Conservation (phyloP, 2,888 invertebrate genomes). For the Hemistola chrysoprasaria region DNA sequence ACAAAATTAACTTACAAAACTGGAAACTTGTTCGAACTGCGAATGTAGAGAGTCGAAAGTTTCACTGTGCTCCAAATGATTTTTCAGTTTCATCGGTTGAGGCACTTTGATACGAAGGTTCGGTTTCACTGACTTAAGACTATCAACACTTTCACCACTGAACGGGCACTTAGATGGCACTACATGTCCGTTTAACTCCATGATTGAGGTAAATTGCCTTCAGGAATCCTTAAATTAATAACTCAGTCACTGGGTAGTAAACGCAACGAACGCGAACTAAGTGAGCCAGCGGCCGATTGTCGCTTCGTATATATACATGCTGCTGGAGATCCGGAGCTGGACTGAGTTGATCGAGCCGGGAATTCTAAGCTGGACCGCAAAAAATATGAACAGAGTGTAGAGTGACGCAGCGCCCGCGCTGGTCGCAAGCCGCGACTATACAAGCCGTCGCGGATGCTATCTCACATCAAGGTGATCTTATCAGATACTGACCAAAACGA, state of each 20-base stretch:
- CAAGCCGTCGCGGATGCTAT: constrained; percentile 39
- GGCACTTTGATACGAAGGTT: constrained; percentile 64
- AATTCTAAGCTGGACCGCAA: constrained; percentile 45
- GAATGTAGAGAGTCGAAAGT: constrained; percentile 62
- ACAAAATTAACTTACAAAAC: constrained; percentile 62
- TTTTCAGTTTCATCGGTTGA: constrained; percentile 63
- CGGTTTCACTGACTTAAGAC: constrained; percentile 47
- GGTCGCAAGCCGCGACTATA: constrained; percentile 29
- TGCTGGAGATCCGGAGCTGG: constrained; percentile 45
- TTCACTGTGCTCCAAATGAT: constrained; percentile 52
- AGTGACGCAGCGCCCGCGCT: constrained; percentile 41
- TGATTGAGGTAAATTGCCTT: constrained; percentile 8
- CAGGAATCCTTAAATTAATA: constrained; percentile 14
- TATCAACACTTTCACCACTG: constrained; percentile 53
- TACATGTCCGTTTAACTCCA: constrained; percentile 54
- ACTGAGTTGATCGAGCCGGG: constrained; percentile 52
- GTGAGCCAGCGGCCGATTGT: constrained; percentile 40
- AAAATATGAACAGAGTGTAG: constrained; percentile 57
- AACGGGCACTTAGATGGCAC: constrained; percentile 50
- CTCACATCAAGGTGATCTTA: constrained; percentile 45
- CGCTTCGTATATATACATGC: constrained; percentile 65
- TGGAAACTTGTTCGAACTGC: constrained; percentile 50
- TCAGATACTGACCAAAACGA: constrained; percentile 30
- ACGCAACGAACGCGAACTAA: constrained; percentile 27
- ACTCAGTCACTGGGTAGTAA: too few species aligned